phyloP scores from a whole-genome alignment of 2,888 invertebrate species.

The Caenorhabditis sp. region DNA sequence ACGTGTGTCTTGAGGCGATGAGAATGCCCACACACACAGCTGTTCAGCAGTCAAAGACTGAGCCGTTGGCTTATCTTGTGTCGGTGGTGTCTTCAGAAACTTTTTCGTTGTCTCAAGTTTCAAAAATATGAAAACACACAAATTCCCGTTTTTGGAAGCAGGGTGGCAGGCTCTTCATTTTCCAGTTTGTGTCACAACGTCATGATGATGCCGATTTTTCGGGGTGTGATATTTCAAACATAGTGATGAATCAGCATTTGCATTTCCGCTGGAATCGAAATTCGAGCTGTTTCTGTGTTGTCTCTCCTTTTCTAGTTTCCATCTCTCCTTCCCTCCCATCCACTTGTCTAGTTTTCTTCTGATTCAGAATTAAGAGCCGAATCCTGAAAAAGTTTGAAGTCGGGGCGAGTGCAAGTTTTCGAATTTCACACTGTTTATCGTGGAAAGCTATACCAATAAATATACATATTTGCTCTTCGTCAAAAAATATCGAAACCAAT shows the following conservation, averaged over 20 bases:
- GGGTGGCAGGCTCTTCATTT: slow-evolving; percentile 1
- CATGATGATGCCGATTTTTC: slow-evolving; percentile 28
- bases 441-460: slow-evolving; percentile 46
- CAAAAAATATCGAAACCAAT: slow-evolving; percentile 50
- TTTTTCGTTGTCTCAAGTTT: slow-evolving; percentile 14
- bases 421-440: slow-evolving; percentile 30
- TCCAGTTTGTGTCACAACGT: slow-evolving; percentile 9
- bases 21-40: slow-evolving; percentile 46
- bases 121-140: neutral
- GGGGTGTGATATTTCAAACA: slow-evolving; percentile 52
- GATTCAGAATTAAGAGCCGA: too few relatives aligned
- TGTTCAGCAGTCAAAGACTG: slow-evolving; percentile 15
- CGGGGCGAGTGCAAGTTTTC: too few relatives aligned
- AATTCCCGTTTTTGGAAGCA: neutral
- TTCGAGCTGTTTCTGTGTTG: slow-evolving; percentile 42
- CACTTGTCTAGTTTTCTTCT: neutral
- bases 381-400: too few relatives aligned
- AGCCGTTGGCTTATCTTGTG: slow-evolving; percentile 37
- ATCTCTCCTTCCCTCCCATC: slow-evolving; percentile 4
- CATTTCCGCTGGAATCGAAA: slow-evolving; percentile 32
- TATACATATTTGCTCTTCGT: slow-evolving; percentile 54
- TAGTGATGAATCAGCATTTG: slow-evolving; percentile 50
- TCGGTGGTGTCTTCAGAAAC: slow-evolving; percentile 24
- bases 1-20: slow-evolving; percentile 30
- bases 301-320: slow-evolving; percentile 13